Percentiles rank a stretch among this genome's conserved stretches.
Conservation (phyloP, 2,888 invertebrate species). For the Pterostichus niger region DNA sequence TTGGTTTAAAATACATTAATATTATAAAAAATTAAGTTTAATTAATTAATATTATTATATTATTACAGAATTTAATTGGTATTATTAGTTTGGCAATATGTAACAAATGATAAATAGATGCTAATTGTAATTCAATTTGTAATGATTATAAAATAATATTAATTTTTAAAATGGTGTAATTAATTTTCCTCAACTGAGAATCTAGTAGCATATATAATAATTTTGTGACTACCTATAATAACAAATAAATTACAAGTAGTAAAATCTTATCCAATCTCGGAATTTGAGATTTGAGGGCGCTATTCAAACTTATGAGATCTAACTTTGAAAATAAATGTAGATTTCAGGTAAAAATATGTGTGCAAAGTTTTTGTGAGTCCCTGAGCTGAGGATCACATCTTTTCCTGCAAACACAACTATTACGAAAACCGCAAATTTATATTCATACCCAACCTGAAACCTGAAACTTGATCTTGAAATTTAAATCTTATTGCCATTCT, state of each 20-base stretch:
- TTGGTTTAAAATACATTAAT: too few species aligned
- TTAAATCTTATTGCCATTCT: neutral
- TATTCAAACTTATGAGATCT: conserved; percentile 4
- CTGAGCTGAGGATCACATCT: conserved; percentile 16
- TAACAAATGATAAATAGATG: too few species aligned
- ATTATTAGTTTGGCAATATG: too few species aligned
- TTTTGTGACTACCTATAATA: too few species aligned
- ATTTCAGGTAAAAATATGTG: conserved; percentile 14
- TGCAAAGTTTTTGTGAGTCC: conserved; percentile 14
- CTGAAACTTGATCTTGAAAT: neutral
- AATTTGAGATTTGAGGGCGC: neutral
- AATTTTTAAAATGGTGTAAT: neutral
- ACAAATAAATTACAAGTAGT: too few species aligned
- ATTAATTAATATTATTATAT: too few species aligned
- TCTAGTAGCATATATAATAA: too few species aligned
- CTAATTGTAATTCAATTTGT: too few species aligned
- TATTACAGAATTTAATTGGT: too few species aligned
- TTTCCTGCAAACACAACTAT: conserved; percentile 24
- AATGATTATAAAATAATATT: too few species aligned
- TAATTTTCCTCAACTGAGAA: neutral
- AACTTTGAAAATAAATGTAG: conserved; percentile 14
- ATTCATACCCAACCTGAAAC: conserved; percentile 21
- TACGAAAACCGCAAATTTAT: conserved; percentile 21
- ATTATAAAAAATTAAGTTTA: too few species aligned
- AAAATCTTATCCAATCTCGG: neutral